Evolutionary conservation across 1,140 invertebrate genomes (phyloP).

Genomic region (Leptoteleia sp.): DNA sequence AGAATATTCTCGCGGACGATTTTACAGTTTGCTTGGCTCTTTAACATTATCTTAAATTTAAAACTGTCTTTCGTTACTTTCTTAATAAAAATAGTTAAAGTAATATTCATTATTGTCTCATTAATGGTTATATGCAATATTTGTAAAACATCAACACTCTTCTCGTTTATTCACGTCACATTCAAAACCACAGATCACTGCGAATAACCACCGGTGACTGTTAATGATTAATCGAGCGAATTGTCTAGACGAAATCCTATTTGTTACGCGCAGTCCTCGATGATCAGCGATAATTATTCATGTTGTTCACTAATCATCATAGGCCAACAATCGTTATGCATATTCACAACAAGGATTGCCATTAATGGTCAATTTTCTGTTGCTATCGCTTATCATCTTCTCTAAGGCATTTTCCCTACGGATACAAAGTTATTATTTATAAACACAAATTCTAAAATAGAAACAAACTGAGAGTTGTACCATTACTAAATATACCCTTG

Average conservation of each 20-base stretch:
- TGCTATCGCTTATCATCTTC: conserved; percentile 13
- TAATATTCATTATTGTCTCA: conserved; percentile 44
- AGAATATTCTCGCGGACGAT: conserved; percentile 5
- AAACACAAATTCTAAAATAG: background rate
- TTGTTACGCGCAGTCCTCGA: conserved; percentile 15
- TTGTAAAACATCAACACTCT: conserved; percentile 10
- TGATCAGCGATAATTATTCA: conserved; percentile 32
- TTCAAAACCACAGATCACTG: conserved; percentile 22
- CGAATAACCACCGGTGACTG: conserved; percentile 16
- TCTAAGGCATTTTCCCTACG: conserved; percentile 18
- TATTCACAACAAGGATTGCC: conserved; percentile 20
- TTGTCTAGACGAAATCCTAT: conserved; percentile 25
- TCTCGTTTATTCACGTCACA: conserved; percentile 7
- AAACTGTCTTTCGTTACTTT: conserved; percentile 2
- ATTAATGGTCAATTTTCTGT: conserved; percentile 28
- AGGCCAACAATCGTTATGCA: conserved; percentile 35
- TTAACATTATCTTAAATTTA: conserved; percentile 25
- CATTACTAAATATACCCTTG: too few relatives aligned
- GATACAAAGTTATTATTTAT: conserved; percentile 1
- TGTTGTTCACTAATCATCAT: conserved; percentile 41
- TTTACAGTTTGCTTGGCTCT: background rate
- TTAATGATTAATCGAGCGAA: conserved; percentile 25
- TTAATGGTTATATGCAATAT: conserved; percentile 13
- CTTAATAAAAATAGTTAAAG: conserved; percentile 39
- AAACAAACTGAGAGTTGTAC: too few relatives aligned